phyloP scores from a whole-genome alignment of 2,797 vertebrate species.

The Diglossa cyanea region DNA sequence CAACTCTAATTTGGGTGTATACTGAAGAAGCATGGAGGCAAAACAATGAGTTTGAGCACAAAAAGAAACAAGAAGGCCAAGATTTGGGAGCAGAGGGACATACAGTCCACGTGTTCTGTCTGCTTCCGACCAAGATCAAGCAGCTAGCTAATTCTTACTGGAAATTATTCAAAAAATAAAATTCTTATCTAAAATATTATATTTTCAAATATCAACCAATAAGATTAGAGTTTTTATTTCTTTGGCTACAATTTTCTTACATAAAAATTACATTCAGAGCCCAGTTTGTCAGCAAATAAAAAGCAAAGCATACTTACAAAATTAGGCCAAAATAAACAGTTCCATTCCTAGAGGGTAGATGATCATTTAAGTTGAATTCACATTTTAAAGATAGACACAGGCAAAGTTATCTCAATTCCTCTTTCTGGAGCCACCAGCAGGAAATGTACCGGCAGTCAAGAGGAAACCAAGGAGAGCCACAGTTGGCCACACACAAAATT shows the following conservation, averaged over 20 bases:
- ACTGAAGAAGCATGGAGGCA: neutral
- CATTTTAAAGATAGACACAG: neutral
- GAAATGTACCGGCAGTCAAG: accelerated
- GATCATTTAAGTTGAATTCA: neutral
- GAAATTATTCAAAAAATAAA: neutral
- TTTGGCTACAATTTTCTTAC: neutral
- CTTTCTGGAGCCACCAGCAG: neutral
- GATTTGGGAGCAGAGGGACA: neutral
- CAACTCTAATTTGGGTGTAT: neutral
- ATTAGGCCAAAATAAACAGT: neutral
- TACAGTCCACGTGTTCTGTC: accelerated
- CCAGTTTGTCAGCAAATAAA: neutral
- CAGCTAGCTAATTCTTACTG: neutral
- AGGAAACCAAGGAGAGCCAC: neutral
- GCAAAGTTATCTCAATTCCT: neutral
- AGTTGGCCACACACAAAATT: neutral
- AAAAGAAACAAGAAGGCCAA: neutral
- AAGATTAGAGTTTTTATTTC: neutral
- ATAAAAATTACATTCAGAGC: neutral
- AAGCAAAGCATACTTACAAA: neutral
- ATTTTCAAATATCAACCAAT: neutral
- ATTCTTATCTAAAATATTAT: neutral
- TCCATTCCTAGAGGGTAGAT: neutral
- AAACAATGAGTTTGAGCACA: neutral
- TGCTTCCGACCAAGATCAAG: neutral